Evolutionary conservation across 2,888 invertebrate species (phyloP), one percentile per base, ranked within the genome.

Genomic region (Nowickia ferox): DNA sequence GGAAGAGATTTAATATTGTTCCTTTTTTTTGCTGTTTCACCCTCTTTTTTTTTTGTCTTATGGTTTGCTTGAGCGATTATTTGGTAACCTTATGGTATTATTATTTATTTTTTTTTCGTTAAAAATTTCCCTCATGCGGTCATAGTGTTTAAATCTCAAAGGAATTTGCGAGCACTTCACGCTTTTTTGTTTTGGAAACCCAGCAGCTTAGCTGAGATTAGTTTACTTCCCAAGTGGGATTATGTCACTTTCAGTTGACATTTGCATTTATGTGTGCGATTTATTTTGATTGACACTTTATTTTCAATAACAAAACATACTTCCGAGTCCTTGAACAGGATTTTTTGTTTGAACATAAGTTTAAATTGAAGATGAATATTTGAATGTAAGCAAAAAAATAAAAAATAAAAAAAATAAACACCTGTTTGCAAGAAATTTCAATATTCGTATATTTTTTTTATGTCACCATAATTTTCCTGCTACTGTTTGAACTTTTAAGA

Each of bases 191-290:
- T 86, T 69, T 71, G 48, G 6, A 77, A 85, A 77, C 38, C 78
- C 66, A 72, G 61, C 78, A 79, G 86, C 84, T 84, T 79, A 86
- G 72, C 76, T 74, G 72, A 75, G 84, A 84, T 84, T 82, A 84
- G 81, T 87, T 79, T 86, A 88, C 90, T 89, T 90, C 91, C 90
- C 91, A 91, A 91, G 90, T 91, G 91, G 91, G 90, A 91, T 92
- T 91, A 91, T 92, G 91, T 91, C 91, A 91, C 90, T 90, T 90
- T 88, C 86, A 88, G 88, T 87, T 92, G 91, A 91, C 90, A 91
- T 91, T 91, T 91, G 91, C 90, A 91, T 91, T 91, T 91, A 90
- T 63, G 65, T 46, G 63, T 90, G 90, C 90, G 90, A 89, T 90
- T 90, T 69, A 68, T 57, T 88, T 88, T 90, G 89, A 89, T 89